These are phyloP conservation scores for Narcine bancroftii DNA, from an alignment of 2,113 vertebrate species.

Conservation along the genomic window DNA sequence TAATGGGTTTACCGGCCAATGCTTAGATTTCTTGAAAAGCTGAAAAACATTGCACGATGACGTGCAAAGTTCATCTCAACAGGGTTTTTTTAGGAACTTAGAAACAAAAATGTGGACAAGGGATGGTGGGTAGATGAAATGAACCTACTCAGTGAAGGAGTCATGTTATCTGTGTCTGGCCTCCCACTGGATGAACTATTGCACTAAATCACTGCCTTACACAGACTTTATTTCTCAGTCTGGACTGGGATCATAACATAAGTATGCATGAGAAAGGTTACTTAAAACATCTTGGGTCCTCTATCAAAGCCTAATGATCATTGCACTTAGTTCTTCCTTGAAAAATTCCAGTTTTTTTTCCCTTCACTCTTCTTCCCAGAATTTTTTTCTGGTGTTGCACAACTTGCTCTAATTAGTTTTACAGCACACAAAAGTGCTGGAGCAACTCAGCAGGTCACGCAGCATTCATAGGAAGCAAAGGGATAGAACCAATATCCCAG, in stretches of 20 bases:
- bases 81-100: neutral
- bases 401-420: neutral
- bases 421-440: too few species aligned
- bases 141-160: neutral
- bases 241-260: neutral
- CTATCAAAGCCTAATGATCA: neutral
- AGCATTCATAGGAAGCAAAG: too few species aligned
- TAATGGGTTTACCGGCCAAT: neutral
- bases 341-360: neutral
- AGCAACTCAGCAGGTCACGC: too few species aligned
- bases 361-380: neutral
- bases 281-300: neutral
- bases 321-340: neutral
- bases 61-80: neutral
- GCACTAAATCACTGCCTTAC: neutral
- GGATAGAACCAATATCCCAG: too few species aligned
- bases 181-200: neutral
- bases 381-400: neutral
- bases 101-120: neutral
- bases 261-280: neutral
- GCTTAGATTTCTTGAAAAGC: neutral
- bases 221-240: neutral
- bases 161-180: neutral
- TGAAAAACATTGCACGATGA: neutral
- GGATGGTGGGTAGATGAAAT: neutral